A percentile compares a stretch with the other conserved stretches of the same genome.
These are phyloP conservation scores for Suncus etruscus DNA, from an alignment of 2,113 vertebrate genomes.

Conservation along the genomic window DNA sequence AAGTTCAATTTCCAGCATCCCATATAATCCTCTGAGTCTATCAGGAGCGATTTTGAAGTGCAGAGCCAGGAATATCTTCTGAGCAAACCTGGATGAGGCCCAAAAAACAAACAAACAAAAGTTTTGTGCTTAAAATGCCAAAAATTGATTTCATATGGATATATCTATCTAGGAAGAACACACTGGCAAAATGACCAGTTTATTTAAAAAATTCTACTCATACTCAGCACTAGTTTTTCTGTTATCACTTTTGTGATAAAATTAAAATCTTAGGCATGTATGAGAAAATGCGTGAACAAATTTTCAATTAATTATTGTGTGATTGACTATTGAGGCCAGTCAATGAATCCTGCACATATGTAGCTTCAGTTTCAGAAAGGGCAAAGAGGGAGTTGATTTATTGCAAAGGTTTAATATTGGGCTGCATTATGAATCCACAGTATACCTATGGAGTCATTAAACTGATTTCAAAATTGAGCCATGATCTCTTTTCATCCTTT, in stretches of 20 bases:
- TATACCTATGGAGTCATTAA: background rate
- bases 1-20: too few species aligned
- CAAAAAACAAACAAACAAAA: background rate
- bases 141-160: background rate
- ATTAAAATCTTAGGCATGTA: background rate
- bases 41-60: too few species aligned
- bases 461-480: background rate
- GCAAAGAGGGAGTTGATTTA: background rate
- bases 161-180: background rate
- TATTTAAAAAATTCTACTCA: slow-evolving; percentile 1
- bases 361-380: background rate
- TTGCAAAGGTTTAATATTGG: background rate
- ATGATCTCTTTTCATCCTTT: background rate
- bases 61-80: too few species aligned
- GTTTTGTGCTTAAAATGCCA: background rate
- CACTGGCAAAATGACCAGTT: background rate
- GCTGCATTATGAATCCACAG: background rate
- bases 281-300: background rate
- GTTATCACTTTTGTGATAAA: background rate
- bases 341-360: background rate
- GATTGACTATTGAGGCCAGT: background rate
- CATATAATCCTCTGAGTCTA: too few species aligned
- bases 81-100: too few species aligned
- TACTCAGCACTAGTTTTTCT: background rate
- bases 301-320: background rate